Evolutionary conservation across 2,888 invertebrate species (phyloP), one percentile per base, ranked within the genome.

Genomic region (Lapara coniferarum): DNA sequence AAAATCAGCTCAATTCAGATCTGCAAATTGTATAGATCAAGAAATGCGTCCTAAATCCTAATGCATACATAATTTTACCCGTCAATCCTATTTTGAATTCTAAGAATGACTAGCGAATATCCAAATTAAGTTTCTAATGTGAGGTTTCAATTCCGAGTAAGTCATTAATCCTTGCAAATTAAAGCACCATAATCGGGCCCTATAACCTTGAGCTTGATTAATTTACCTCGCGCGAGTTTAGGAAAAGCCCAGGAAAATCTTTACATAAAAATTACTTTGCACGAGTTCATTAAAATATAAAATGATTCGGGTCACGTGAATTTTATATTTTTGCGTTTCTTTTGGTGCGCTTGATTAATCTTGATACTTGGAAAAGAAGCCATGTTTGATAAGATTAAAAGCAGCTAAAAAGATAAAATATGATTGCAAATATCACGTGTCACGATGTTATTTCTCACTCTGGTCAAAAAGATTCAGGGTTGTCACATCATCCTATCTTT

Each of bases 201-300:
- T 19, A 13, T 63, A 19, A 19, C 63, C 19, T 46, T 49, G 19
- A 63, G 19, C 13, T 49, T 46, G 49, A 63, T 63, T 49, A 70
- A 70, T 63, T 63, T n/a, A 12, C 16, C 30, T n/a, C 55, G 19
- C 37, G 13, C 46, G 5, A 14, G 46, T 13, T 16, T 46, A 8
- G 13, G 49, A 49, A 59, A 63, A 63, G 16, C 44, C 46, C 0
- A 46, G 49, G 19, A 16, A 63, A 63, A 49, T 13, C 12, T 4
- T 57, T 44, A 37, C 19, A 63, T 19, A 51, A 70, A 69, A 59
- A 52, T 55, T 71, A 73, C 66, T 57, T 69, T 14, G 37, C 55
- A 12, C 19, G 19, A 55, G 4, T 19, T 55, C 1, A 55, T 19
- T 55, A 55, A 10, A 16, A 8, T 10, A 10, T 19, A 10, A 19